Conservation (phyloP, 1,140 invertebrate species). For the Phenacoccus solenopsis region DNA sequence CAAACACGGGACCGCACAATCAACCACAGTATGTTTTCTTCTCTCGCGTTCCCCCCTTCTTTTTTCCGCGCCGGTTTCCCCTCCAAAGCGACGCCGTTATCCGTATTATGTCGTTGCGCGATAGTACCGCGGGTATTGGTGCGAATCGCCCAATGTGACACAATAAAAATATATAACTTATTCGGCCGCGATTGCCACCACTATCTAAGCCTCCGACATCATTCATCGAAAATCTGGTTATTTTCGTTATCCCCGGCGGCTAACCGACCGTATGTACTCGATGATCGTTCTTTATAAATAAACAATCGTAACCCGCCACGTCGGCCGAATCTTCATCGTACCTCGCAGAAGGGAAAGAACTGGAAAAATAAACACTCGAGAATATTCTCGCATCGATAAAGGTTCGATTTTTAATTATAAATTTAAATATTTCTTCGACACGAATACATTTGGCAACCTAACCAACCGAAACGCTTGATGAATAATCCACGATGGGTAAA, state of each 20-base stretch:
- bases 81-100: background rate
- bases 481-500: too few species aligned
- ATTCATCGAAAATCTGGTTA: background rate
- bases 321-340: too few species aligned
- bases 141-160: slow-evolving; percentile 6
- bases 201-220: background rate
- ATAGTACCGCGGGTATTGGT: background rate
- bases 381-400: too few species aligned
- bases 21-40: slow-evolving; percentile 8
- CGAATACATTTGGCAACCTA: too few species aligned
- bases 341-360: too few species aligned
- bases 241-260: background rate
- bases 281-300: too few species aligned
- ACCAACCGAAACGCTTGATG: too few species aligned
- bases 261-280: background rate
- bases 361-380: too few species aligned
- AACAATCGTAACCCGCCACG: too few species aligned
- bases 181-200: background rate
- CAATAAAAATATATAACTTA: background rate
- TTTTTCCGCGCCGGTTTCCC: background rate
- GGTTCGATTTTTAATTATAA: too few species aligned
- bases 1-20: slow-evolving; percentile 16
- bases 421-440: too few species aligned
- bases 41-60: background rate
- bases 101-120: slow-evolving; percentile 5